Percentiles rank a stretch among this genome's conserved stretches.
These are phyloP conservation scores for Syrrhaptes paradoxus DNA, from an alignment of 2,113 vertebrate genomes.

Conservation along the genomic window DNA sequence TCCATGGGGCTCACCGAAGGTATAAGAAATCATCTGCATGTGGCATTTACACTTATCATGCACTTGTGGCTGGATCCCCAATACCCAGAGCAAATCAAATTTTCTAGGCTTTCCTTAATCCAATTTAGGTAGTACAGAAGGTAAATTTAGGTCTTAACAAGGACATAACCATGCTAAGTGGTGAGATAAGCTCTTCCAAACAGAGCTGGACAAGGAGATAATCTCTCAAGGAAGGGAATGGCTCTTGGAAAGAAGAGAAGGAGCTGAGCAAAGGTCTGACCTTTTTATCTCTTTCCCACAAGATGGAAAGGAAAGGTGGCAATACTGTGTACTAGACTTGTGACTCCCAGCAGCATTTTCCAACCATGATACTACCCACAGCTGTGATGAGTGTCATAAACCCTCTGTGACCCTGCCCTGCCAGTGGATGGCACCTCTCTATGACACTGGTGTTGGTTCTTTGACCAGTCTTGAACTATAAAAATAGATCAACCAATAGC, in stretches of 20 bases:
- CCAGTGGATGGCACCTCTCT: neutral
- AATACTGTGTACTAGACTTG: neutral
- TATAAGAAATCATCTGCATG: neutral
- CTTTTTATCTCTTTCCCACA: neutral
- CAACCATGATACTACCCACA: neutral
- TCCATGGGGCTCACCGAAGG: neutral
- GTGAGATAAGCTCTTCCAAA: neutral
- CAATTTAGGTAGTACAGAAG: neutral
- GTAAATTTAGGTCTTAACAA: neutral
- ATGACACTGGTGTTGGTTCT: neutral
- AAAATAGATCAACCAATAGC: neutral
- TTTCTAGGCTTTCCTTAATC: neutral
- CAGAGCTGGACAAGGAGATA: neutral
- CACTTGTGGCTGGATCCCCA: neutral
- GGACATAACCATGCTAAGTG: neutral
- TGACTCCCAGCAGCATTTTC: neutral
- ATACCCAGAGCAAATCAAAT: neutral
- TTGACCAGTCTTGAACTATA: neutral
- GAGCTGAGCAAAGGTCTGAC: neutral
- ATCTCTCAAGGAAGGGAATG: neutral
- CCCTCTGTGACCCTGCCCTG: neutral
- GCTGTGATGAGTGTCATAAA: neutral
- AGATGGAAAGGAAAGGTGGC: neutral
- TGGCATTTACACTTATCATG: neutral
- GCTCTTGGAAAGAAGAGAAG: neutral